Percentiles rank a stretch among this genome's conserved stretches.
Conservation (phyloP, 2,888 invertebrate species). For the Hypsopygia costalis region DNA sequence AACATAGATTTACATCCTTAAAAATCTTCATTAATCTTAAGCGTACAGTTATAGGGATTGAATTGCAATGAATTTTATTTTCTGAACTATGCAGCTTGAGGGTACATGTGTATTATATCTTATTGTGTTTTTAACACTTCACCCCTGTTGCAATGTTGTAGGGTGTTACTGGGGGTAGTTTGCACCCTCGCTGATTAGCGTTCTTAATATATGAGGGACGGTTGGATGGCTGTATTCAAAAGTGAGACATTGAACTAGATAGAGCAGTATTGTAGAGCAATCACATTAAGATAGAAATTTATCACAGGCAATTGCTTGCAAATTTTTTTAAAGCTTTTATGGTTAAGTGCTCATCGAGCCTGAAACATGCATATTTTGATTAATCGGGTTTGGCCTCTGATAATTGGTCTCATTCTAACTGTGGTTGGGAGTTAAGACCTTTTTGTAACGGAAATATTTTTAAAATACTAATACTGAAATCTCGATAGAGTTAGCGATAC, state of each 20-base stretch:
- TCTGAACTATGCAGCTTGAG: slow-evolving; percentile 2
- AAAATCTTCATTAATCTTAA: slow-evolving; percentile 17
- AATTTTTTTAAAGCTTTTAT: too few species aligned
- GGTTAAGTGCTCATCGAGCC: too few species aligned
- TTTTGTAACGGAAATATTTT: too few species aligned
- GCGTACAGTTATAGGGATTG: slow-evolving; percentile 21
- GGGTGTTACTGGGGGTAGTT: slow-evolving; percentile 54
- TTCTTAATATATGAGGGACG: slow-evolving; percentile 71
- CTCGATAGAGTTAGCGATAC: too few species aligned
- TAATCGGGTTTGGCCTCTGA: too few species aligned
- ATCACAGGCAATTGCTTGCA: too few species aligned
- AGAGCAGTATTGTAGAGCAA: too few species aligned
- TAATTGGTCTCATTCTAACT: too few species aligned
- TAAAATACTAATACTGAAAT: too few species aligned
- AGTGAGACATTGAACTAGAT: slow-evolving; percentile 12
- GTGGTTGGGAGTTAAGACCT: too few species aligned
- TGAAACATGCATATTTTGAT: too few species aligned
- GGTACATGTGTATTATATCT: slow-evolving; percentile 52
- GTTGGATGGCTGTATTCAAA: slow-evolving; percentile 41
- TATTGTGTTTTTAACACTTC: slow-evolving; percentile 79
- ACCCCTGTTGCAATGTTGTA: slow-evolving; percentile 47
- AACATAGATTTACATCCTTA: slow-evolving; percentile 6
- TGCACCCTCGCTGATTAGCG: slow-evolving; percentile 77
- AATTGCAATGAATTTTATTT: slow-evolving; percentile 14
- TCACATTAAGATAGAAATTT: too few species aligned